A percentile compares a stretch with the other conserved stretches of the same genome.
Evolutionary conservation across 2,113 vertebrate species (phyloP).

Genomic region (Paradoxurus hermaphroditus): DNA sequence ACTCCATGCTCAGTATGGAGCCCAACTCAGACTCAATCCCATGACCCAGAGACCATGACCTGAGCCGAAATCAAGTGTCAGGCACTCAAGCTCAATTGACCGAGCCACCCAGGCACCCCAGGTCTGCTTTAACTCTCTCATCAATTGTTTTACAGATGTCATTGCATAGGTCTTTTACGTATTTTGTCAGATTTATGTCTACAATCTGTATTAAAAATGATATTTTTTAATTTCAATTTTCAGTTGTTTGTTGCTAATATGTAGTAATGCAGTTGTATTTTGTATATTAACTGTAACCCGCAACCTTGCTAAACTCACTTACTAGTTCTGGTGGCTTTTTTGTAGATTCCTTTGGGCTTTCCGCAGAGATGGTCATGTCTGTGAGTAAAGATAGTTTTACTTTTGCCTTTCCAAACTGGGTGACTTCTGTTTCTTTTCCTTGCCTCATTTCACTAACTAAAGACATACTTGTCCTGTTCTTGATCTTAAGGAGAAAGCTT

Average conservation of each 20-base stretch:
- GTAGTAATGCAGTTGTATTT: not conserved
- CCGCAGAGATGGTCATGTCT: not conserved
- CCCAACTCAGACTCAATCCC: too few relatives aligned
- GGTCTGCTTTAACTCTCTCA: not conserved
- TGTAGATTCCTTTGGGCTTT: not conserved
- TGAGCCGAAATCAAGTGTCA: too few relatives aligned
- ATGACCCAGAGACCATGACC: too few relatives aligned
- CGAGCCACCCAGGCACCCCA: not conserved
- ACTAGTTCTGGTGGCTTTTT: not conserved
- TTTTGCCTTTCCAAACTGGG: not conserved
- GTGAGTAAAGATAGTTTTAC: not conserved
- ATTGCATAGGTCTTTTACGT: not conserved
- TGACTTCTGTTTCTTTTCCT: constrained; percentile 20
- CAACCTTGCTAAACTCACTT: not conserved
- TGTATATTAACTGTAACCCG: not conserved
- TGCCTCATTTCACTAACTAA: not conserved
- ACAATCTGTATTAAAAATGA: not conserved
- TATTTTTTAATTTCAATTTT: not conserved
- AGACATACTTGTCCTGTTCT: not conserved
- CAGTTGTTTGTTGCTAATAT: not conserved
- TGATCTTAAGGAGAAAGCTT: not conserved
- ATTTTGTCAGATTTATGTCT: constrained; percentile 14
- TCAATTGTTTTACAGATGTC: not conserved
- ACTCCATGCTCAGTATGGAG: too few relatives aligned
- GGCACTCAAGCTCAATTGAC: too few relatives aligned